phyloP scores from a whole-genome alignment of 2,113 vertebrate genomes.

The Cephalopterus ornatus region DNA sequence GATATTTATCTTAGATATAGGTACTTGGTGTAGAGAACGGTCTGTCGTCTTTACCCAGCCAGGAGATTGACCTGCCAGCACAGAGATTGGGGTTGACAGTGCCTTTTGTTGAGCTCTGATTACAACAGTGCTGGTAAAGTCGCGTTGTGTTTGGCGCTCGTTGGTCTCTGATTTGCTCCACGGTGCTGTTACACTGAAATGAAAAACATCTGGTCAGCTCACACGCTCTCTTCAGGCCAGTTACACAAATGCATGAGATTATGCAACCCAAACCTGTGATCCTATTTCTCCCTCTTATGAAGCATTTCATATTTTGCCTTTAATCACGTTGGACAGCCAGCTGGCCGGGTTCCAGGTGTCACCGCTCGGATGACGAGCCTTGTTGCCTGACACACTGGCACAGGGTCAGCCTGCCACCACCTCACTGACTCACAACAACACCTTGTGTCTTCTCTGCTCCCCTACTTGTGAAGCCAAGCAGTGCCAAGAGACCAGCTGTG shows the following conservation, averaged over 20 bases:
- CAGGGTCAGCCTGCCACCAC: conserved; percentile 1
- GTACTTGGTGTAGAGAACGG: neutral
- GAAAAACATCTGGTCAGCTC: conserved; percentile 66
- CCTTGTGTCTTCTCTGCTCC: neutral
- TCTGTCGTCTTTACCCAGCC: neutral
- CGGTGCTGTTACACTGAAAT: conserved; percentile 39
- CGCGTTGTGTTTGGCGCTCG: neutral
- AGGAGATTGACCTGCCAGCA: neutral
- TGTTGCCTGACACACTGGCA: neutral
- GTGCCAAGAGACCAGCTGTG: neutral
- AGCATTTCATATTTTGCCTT: conserved; percentile 51
- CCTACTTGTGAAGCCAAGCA: neutral
- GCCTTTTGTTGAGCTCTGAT: conserved; percentile 16
- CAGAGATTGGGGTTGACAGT: neutral
- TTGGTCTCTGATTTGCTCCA: conserved; percentile 26
- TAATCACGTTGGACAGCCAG: conserved; percentile 15
- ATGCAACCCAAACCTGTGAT: conserved; percentile 37
- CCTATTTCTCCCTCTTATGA: conserved; percentile 20
- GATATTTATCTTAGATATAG: neutral
- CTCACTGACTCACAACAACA: neutral
- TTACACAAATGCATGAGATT: conserved; percentile 60
- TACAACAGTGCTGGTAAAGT: conserved; percentile 14
- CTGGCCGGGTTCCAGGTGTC: conserved; percentile 27
- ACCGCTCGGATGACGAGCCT: neutral
- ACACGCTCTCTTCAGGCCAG: conserved; percentile 38